phyloP scores from a whole-genome alignment of 2,888 invertebrate species.

The Bedellia somnulentella region DNA sequence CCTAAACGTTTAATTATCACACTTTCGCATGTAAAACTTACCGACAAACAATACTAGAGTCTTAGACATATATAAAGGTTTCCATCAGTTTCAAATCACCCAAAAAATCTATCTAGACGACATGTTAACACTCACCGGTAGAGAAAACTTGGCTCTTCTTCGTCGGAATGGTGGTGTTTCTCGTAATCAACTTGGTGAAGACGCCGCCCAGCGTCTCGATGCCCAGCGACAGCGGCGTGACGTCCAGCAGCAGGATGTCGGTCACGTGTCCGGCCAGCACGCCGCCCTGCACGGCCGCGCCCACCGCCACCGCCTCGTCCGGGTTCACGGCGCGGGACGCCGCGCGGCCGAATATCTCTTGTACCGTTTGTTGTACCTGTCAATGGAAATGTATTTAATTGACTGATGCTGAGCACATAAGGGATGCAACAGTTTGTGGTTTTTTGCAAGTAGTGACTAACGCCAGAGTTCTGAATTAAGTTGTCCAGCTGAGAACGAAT shows the following conservation, averaged over 20 bases:
- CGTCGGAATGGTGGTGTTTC: slow-evolving; percentile 98
- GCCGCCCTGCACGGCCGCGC: slow-evolving; percentile 97
- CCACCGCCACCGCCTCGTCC: slow-evolving; percentile 98
- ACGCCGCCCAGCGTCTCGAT: slow-evolving; percentile 96
- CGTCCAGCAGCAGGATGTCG: slow-evolving; percentile 94
- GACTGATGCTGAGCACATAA: too few relatives aligned
- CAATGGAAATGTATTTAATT: not conserved
- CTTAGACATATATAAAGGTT: not conserved
- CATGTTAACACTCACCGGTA: slow-evolving; percentile 64
- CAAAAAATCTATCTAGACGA: too few relatives aligned
- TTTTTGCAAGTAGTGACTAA: too few relatives aligned
- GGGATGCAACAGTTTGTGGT: too few relatives aligned
- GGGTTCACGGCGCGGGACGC: slow-evolving; percentile 97
- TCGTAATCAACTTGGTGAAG: slow-evolving; percentile 87
- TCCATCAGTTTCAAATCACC: slow-evolving; percentile 5
- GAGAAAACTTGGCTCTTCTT: slow-evolving; percentile 99
- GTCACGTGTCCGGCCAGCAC: slow-evolving; percentile 97
- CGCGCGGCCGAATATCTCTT: slow-evolving; percentile 91
- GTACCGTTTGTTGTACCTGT: slow-evolving; percentile 70
- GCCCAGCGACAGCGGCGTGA: slow-evolving; percentile 96
- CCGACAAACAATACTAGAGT: too few relatives aligned
- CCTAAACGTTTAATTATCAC: too few relatives aligned
- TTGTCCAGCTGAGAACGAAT: too few relatives aligned
- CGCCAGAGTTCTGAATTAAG: too few relatives aligned
- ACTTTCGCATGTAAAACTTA: too few relatives aligned